Evolutionary conservation across 2,797 vertebrate genomes (phyloP).

Genomic region (Karalla daura): DNA sequence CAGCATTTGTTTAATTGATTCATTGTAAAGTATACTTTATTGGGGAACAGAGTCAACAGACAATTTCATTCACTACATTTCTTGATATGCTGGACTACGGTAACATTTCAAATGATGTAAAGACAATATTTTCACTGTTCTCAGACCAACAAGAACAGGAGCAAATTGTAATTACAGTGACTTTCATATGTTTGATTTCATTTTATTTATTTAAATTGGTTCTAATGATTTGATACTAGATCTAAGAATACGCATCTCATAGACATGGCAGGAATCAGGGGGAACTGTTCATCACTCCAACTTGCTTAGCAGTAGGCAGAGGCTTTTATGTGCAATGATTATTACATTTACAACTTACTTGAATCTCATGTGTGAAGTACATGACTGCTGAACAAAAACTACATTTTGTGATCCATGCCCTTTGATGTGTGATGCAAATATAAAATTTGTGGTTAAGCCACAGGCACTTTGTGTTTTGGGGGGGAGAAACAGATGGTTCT

Average conservation of each 20-base stretch:
- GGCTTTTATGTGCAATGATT: slow-evolving; percentile 17
- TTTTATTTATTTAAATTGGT: not conserved
- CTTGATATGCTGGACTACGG: too few species aligned
- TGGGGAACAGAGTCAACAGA: too few species aligned
- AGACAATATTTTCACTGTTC: too few species aligned
- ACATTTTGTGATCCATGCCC: slow-evolving; percentile 31
- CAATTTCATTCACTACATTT: too few species aligned
- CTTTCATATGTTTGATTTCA: too few species aligned
- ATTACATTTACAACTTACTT: slow-evolving; percentile 45
- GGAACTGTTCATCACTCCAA: slow-evolving; percentile 17
- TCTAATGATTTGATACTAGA: slow-evolving; percentile 5
- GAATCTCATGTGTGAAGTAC: slow-evolving; percentile 51
- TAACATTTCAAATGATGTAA: too few species aligned
- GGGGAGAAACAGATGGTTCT: slow-evolving; percentile 51
- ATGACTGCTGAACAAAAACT: slow-evolving; percentile 53
- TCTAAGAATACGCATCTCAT: not conserved
- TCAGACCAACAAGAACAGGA: not conserved
- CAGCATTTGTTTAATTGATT: too few species aligned
- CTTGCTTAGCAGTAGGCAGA: slow-evolving; percentile 25
- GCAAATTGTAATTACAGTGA: not conserved
- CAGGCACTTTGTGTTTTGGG: slow-evolving; percentile 67
- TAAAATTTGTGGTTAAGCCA: slow-evolving; percentile 64
- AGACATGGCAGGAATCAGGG: not conserved
- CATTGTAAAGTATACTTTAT: too few species aligned
- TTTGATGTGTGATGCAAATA: slow-evolving; percentile 67